Conservation (phyloP, 2,113 vertebrate species). For the Mustelus asterias region DNA sequence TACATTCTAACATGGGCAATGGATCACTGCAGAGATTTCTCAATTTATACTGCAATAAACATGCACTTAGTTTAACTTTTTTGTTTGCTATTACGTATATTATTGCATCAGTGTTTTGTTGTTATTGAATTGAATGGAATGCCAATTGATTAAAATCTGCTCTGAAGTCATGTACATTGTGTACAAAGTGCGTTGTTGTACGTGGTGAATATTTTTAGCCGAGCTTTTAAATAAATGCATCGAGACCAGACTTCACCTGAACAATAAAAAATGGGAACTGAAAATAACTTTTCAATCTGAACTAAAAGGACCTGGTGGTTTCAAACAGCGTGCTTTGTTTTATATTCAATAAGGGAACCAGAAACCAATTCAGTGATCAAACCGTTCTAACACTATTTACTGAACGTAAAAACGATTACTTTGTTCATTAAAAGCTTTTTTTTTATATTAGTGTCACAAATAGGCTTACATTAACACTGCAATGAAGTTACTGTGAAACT, state of each 20-base stretch:
- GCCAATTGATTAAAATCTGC: neutral
- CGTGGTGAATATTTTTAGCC: neutral
- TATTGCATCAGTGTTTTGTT: neutral
- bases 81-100: neutral
- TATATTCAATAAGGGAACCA: neutral
- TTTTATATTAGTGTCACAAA: too few species aligned
- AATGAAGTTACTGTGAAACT: too few species aligned
- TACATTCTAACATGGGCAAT: neutral
- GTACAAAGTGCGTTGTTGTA: neutral
- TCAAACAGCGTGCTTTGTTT: neutral
- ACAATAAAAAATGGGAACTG: neutral
- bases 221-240: neutral
- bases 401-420: neutral
- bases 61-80: neutral
- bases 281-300: neutral
- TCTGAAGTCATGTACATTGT: neutral
- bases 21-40: neutral
- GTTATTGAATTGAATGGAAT: conserved; percentile 1
- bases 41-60: neutral
- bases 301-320: neutral
- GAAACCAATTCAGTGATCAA: neutral
- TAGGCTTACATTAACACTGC: too few species aligned
- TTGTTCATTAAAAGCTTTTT: neutral
- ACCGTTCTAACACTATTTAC: neutral
- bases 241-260: neutral